phyloP scores from a whole-genome alignment of 2,113 vertebrate genomes.

The Argyrosomus japonicus region DNA sequence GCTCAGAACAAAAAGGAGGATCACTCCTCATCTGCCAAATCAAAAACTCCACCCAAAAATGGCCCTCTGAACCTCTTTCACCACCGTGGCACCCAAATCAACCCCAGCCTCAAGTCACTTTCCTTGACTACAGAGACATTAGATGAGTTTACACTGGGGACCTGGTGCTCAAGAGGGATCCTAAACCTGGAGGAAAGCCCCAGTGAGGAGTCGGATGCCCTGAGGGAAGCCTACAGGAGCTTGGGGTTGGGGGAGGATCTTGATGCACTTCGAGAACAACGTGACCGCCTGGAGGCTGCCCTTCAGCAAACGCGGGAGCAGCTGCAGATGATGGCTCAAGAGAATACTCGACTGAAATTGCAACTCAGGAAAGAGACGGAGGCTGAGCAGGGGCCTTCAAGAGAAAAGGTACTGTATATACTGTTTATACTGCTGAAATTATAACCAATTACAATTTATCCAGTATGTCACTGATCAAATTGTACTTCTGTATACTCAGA shows the following conservation, averaged over 20 bases:
- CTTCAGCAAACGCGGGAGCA: slow-evolving; percentile 61
- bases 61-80: slow-evolving; percentile 33
- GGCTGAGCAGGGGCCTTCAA: not conserved
- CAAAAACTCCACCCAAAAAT: slow-evolving; percentile 32
- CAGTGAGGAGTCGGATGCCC: slow-evolving; percentile 47
- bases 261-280: slow-evolving; percentile 55
- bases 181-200: slow-evolving; percentile 32
- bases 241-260: slow-evolving; percentile 58
- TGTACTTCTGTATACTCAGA: slow-evolving; percentile 38
- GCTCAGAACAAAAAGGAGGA: slow-evolving; percentile 31
- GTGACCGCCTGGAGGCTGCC: slow-evolving; percentile 28
- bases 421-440: not conserved
- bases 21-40: slow-evolving; percentile 15
- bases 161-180: slow-evolving; percentile 46
- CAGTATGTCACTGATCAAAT: slow-evolving; percentile 9
- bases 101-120: slow-evolving; percentile 9
- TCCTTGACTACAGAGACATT: slow-evolving; percentile 39
- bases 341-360: slow-evolving; percentile 64
- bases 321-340: slow-evolving; percentile 44
- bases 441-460: not conserved
- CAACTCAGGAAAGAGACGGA: slow-evolving; percentile 57
- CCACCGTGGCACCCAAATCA: not conserved
- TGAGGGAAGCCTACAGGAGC: slow-evolving; percentile 53
- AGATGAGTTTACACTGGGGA: slow-evolving; percentile 35
- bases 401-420: slow-evolving; percentile 45